These are phyloP conservation scores for Acheta domesticus DNA, from an alignment of 2,888 invertebrate genomes.

Conservation along the genomic window DNA sequence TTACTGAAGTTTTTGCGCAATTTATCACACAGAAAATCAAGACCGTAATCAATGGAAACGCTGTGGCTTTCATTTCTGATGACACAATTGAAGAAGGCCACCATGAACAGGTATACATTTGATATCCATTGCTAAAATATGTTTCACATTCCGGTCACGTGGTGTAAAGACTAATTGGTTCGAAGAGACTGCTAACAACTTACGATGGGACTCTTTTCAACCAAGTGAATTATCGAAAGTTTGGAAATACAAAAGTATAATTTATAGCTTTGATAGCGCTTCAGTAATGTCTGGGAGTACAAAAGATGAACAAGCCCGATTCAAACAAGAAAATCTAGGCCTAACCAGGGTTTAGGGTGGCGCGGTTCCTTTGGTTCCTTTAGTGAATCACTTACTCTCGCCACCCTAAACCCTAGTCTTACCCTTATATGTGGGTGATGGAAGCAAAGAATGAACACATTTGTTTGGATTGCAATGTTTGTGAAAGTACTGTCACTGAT, in stretches of 20 bases:
- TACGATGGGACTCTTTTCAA: neutral
- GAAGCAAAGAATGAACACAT: too few species aligned
- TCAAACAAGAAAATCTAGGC: neutral
- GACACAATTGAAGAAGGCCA: neutral
- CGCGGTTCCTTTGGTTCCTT: too few species aligned
- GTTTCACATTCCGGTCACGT: neutral
- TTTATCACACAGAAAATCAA: neutral
- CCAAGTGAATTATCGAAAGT: neutral
- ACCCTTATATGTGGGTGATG: too few species aligned
- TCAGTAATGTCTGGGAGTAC: neutral
- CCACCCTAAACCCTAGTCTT: too few species aligned
- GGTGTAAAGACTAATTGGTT: neutral
- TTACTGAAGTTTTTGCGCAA: neutral
- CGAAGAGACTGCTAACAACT: neutral
- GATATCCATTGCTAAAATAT: neutral
- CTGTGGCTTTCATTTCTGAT: neutral
- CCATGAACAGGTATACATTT: too few species aligned
- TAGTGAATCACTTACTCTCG: too few species aligned
- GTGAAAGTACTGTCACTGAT: too few species aligned
- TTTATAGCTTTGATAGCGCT: neutral
- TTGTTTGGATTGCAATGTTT: too few species aligned
- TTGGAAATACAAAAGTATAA: neutral
- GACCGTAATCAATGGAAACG: neutral
- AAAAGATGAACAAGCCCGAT: neutral
- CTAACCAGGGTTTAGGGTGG: too few species aligned